Conservation (phyloP, 2,113 vertebrate species). For the Brienomyrus brachyistius region DNA sequence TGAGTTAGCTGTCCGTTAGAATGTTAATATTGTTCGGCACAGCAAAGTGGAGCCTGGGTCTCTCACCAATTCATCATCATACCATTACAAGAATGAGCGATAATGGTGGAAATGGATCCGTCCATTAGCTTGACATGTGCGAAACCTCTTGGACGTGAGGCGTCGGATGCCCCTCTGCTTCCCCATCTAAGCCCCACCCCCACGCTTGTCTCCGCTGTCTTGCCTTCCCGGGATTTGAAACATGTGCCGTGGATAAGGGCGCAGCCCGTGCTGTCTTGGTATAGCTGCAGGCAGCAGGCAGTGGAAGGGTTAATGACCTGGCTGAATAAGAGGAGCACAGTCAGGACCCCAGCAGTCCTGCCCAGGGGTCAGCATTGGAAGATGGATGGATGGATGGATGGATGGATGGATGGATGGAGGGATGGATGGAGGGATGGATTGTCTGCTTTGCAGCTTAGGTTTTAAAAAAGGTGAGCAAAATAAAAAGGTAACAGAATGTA, state of each 20-base stretch:
- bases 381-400: not conserved
- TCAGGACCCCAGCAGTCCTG: not conserved
- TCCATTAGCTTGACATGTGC: slow-evolving; percentile 25
- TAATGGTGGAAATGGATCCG: slow-evolving; percentile 52
- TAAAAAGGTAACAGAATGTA: not conserved
- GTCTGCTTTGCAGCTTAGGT: not conserved
- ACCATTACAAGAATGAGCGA: slow-evolving; percentile 19
- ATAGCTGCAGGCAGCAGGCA: not conserved
- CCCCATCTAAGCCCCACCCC: slow-evolving; percentile 31
- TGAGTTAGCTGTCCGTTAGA: not conserved
- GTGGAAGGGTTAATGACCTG: not conserved
- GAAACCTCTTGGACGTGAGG: slow-evolving; percentile 29
- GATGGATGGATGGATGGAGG: not conserved
- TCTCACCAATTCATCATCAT: slow-evolving; percentile 6
- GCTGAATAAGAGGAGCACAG: not conserved
- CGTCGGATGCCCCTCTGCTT: not conserved
- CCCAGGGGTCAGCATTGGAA: not conserved
- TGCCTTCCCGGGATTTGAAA: not conserved
- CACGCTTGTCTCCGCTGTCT: slow-evolving; percentile 14
- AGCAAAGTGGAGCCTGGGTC: not conserved
- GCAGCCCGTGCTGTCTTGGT: not conserved
- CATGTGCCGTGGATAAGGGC: not conserved
- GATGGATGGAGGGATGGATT: not conserved
- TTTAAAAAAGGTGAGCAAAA: not conserved
- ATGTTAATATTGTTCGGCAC: not conserved